Conservation (phyloP, 2,888 invertebrate genomes). For the Stenchaetothrips biformis region DNA sequence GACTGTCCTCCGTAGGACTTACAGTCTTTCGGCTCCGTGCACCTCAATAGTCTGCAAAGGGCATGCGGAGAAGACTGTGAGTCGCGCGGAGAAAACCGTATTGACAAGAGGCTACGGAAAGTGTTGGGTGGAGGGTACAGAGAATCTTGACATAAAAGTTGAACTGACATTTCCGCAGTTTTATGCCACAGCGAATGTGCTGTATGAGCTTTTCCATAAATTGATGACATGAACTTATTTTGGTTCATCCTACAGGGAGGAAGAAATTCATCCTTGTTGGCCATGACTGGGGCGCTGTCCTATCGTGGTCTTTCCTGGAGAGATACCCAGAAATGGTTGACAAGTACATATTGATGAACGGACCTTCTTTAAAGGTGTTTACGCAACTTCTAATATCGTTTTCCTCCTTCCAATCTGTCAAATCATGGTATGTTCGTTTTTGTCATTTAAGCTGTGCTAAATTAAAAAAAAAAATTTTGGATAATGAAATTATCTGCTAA, state of each 20-base stretch:
- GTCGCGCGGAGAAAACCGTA: too few species aligned
- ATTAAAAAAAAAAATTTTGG: neutral
- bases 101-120: too few species aligned
- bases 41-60: too few species aligned
- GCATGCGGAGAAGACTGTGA: too few species aligned
- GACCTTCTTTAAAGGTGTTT: slow-evolving; percentile 48
- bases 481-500: too few species aligned
- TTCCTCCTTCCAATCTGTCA: neutral
- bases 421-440: neutral
- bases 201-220: slow-evolving; percentile 29
- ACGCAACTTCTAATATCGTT: neutral
- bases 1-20: too few species aligned
- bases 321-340: slow-evolving; percentile 54
- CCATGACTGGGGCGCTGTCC: slow-evolving; percentile 65
- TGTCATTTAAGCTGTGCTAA: neutral
- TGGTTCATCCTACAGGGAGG: slow-evolving; percentile 43
- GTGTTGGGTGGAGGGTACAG: too few species aligned
- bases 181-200: too few species aligned
- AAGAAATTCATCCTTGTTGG: slow-evolving; percentile 55
- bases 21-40: too few species aligned
- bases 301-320: slow-evolving; percentile 54
- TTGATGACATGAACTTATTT: neutral
- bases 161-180: too few species aligned
- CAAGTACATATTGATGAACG: slow-evolving; percentile 53
- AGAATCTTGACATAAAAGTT: too few species aligned